A percentile compares a stretch with the other conserved stretches of the same genome.
Conservation (phyloP, 2,797 vertebrate species). For the Microchirus variegatus region DNA sequence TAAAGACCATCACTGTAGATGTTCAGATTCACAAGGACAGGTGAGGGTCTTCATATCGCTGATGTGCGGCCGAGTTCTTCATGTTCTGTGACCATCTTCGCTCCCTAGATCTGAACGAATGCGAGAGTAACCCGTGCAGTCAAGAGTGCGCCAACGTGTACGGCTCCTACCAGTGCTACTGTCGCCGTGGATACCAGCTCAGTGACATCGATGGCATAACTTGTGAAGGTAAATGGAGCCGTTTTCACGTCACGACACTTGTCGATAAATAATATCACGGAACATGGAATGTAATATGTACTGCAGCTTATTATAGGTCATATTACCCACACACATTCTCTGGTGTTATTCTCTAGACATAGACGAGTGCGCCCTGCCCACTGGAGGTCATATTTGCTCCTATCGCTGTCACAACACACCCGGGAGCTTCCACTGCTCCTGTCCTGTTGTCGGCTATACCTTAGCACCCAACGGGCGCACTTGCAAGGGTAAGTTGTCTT, state of each 20-base stretch:
- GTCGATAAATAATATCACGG: not conserved
- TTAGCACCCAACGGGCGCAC: slow-evolving; percentile 90
- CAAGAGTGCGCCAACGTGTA: slow-evolving; percentile 98
- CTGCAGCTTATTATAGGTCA: not conserved
- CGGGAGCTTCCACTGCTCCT: slow-evolving; percentile 95
- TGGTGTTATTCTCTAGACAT: too few species aligned
- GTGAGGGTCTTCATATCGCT: too few species aligned
- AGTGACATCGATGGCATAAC: slow-evolving; percentile 93
- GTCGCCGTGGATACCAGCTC: slow-evolving; percentile 95
- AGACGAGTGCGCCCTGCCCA: slow-evolving; percentile 95
- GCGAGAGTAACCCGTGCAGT: slow-evolving; percentile 90
- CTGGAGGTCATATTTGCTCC: slow-evolving; percentile 96
- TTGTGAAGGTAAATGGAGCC: slow-evolving; percentile 88
- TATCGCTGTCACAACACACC: slow-evolving; percentile 92
- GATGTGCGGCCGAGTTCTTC: not conserved
- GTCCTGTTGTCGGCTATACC: slow-evolving; percentile 88
- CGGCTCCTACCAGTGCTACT: slow-evolving; percentile 98
- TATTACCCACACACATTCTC: too few species aligned
- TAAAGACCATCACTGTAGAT: too few species aligned
- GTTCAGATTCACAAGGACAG: too few species aligned
- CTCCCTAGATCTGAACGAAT: slow-evolving; percentile 91
- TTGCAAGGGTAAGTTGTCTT: slow-evolving; percentile 87
- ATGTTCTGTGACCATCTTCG: not conserved
- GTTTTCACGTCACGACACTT: not conserved
- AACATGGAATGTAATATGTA: too few species aligned